Evolutionary conservation across 2,797 vertebrate genomes (phyloP), one percentile per base, ranked within the genome.

Genomic region (Selene dorsalis): DNA sequence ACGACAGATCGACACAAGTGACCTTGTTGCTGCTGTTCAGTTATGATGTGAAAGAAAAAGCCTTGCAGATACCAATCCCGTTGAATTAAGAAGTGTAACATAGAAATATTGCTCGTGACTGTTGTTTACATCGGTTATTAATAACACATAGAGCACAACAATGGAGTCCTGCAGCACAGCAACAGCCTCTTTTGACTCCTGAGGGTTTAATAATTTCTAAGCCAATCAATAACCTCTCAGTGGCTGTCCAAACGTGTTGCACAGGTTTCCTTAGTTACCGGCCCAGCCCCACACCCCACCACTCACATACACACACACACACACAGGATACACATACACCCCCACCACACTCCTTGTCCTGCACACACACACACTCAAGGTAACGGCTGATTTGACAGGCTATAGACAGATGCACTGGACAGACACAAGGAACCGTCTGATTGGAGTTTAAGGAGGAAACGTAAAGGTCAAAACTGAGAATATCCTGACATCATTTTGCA

Each of bases 151-250:
- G 7, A 32, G 64, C 35, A 73, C 72, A 75, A 55, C 77, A 77
- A 69, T 1, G 8, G 39, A 69, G 69, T 69, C 66, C 52, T 61
- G 58, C 58, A 69, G 58, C 63, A 59, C 57, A 84, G 69, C 43
- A 85, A 80, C 68, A 74, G 73, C 66, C 75, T 77, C 64, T 41
- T 71, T 50, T 52, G 50, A 72, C 80, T 82, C 78, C 52, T 57
- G 35, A 35, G 70, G 76, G 71, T 87, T 84, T 82, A 87, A 86
- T 89, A 18, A 91, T 88, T 87, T 82, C 80, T 62, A 28, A 88
- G 70, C 43, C 62, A 82, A 91, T 93, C 90, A 84, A 90, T 91
- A 90, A 45, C 55, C 82, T 87, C 70, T 88, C 79, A 86, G 84
- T 26, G 1, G 68, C 77, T 71, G 74, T 74, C 73, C 68, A 81